A percentile compares a stretch with the other conserved stretches of the same genome.
Evolutionary conservation across 1,140 invertebrate genomes (phyloP).

Genomic region (Neodiprion pinetum): DNA sequence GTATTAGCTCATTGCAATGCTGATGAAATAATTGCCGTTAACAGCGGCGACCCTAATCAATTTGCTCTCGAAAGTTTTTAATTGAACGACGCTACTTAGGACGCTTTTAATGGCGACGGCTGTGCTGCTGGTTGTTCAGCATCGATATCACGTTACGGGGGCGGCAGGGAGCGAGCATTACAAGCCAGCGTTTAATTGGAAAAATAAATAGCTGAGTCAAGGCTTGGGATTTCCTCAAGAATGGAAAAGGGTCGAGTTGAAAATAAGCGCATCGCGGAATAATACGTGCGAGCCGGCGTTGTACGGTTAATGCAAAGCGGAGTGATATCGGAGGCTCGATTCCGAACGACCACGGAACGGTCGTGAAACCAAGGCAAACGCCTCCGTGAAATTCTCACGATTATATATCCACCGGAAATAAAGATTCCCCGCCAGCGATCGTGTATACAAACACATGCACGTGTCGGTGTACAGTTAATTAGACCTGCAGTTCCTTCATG

Average conservation of each 20-base stretch:
- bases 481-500: not conserved
- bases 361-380: not conserved
- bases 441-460: no score
- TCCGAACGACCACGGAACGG: not conserved
- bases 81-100: not conserved
- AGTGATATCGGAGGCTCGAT: not conserved
- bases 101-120: not conserved
- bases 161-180: not conserved
- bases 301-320: not conserved
- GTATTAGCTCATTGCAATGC: not conserved
- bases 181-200: not conserved
- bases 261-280: not conserved
- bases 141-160: not conserved
- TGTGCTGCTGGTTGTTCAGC: not conserved
- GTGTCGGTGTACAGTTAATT: not conserved
- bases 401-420: not conserved
- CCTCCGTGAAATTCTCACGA: not conserved
- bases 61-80: conserved; percentile 3
- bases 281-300: no score
- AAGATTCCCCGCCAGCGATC: not conserved
- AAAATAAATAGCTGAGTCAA: conserved; percentile 6
- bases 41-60: not conserved
- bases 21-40: not conserved
- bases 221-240: not conserved
- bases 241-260: not conserved